phyloP scores from a whole-genome alignment of 2,797 vertebrate genomes.

The Acomys russatus region DNA sequence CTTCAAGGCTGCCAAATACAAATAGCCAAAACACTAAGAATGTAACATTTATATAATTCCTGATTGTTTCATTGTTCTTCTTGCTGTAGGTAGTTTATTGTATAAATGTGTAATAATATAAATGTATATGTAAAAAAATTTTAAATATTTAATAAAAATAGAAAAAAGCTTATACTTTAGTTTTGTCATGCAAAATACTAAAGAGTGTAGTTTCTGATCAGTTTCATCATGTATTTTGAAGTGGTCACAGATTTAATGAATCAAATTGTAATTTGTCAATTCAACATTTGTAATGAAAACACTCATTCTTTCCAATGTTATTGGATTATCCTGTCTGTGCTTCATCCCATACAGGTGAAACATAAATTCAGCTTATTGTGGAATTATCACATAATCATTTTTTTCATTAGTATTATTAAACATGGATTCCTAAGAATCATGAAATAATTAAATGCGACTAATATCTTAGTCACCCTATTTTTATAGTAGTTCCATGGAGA shows the following conservation, averaged over 20 bases:
- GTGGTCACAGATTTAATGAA: slow-evolving; percentile 48
- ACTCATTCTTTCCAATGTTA: slow-evolving; percentile 44
- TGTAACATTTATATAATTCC: no score
- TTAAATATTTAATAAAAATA: no score
- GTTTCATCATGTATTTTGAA: slow-evolving; percentile 17
- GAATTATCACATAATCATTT: slow-evolving; percentile 36
- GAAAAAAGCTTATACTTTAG: background rate
- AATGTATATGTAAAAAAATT: no score
- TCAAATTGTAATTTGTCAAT: slow-evolving; percentile 57
- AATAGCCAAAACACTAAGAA: no score
- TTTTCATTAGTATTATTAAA: slow-evolving; percentile 57
- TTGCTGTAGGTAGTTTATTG: no score
- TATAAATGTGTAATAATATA: no score
- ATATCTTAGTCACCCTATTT: slow-evolving; percentile 36
- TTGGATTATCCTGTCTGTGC: slow-evolving; percentile 19
- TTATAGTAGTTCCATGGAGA: slow-evolving; percentile 4
- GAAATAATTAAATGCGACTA: slow-evolving; percentile 37
- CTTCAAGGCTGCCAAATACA: no score
- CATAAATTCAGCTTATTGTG: slow-evolving; percentile 36
- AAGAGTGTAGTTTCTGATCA: slow-evolving; percentile 19
- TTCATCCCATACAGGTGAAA: background rate
- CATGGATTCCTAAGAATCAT: slow-evolving; percentile 12
- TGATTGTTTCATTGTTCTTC: no score
- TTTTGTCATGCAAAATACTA: slow-evolving; percentile 38
- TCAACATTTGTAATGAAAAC: slow-evolving; percentile 59